phyloP scores from a whole-genome alignment of 2,113 vertebrate species.

The Limanda limanda region DNA sequence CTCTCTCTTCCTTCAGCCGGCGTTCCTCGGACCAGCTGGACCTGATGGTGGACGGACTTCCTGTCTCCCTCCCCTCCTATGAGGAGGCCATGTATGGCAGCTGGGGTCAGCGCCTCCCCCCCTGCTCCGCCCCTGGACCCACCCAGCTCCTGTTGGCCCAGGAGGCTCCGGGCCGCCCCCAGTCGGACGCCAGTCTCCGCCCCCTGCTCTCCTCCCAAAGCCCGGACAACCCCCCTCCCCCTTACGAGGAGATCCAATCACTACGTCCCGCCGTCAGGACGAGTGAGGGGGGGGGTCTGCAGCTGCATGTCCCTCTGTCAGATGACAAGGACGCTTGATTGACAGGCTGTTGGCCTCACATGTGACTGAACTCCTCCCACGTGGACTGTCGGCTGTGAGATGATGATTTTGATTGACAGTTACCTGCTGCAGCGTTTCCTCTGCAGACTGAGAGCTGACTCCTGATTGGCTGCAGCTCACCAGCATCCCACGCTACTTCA shows the following conservation, averaged over 20 bases:
- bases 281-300: conserved; percentile 37
- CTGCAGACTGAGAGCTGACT: neutral
- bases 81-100: conserved; percentile 83
- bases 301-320: conserved; percentile 56
- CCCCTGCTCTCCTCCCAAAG: conserved; percentile 49
- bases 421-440: neutral
- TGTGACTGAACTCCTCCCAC: too few relatives aligned
- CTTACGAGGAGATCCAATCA: conserved; percentile 75
- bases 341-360: neutral
- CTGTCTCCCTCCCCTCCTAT: conserved; percentile 79
- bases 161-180: conserved; percentile 48
- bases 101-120: conserved; percentile 76
- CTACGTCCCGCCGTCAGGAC: conserved; percentile 35
- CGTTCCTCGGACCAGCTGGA: conserved; percentile 83
- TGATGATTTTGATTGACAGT: conserved; percentile 12
- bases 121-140: conserved; percentile 55
- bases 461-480: conserved; percentile 46
- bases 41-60: conserved; percentile 77
- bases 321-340: conserved; percentile 76
- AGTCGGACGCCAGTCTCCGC: conserved; percentile 33
- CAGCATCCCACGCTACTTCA: conserved; percentile 39
- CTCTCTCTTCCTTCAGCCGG: conserved; percentile 53
- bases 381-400: neutral
- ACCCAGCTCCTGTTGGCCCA: conserved; percentile 79
- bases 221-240: conserved; percentile 70